These are phyloP conservation scores for Morpho achilles DNA, from an alignment of 2,888 invertebrate species.

Conservation along the genomic window DNA sequence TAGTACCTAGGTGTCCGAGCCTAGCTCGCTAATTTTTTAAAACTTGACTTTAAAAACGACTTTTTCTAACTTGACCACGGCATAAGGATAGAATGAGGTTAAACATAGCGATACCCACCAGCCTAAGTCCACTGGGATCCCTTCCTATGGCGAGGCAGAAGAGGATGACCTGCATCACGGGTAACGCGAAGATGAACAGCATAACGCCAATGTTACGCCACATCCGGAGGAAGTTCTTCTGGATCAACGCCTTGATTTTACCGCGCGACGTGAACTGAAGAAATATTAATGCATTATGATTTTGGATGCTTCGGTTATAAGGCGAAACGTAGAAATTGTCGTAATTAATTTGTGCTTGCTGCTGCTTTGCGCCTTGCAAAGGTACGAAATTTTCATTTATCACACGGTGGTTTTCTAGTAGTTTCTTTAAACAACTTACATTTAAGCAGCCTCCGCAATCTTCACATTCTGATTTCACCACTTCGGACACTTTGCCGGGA, in stretches of 20 bases:
- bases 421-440: conserved; percentile 43
- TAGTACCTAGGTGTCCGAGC: too few species aligned
- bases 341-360: not conserved
- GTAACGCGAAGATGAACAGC: conserved; percentile 95
- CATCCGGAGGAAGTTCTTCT: conserved; percentile 94
- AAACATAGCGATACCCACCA: conserved; percentile 79
- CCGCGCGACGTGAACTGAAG: conserved; percentile 86
- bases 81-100: too few species aligned
- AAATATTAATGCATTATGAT: not conserved
- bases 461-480: conserved; percentile 76
- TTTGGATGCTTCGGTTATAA: too few species aligned
- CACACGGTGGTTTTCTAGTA: too few species aligned
- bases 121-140: conserved; percentile 88
- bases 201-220: conserved; percentile 96
- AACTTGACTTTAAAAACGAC: too few species aligned
- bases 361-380: too few species aligned
- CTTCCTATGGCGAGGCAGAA: conserved; percentile 95
- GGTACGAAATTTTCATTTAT: too few species aligned
- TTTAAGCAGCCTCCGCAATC: conserved; percentile 79
- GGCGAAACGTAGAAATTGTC: not conserved
- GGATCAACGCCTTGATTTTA: conserved; percentile 90
- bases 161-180: conserved; percentile 96
- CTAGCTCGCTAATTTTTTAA: too few species aligned
- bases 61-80: too few species aligned
- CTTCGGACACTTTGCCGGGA: conserved; percentile 70